These are phyloP conservation scores for Eulemur rufifrons DNA, from an alignment of 2,113 vertebrate species.

Conservation along the genomic window DNA sequence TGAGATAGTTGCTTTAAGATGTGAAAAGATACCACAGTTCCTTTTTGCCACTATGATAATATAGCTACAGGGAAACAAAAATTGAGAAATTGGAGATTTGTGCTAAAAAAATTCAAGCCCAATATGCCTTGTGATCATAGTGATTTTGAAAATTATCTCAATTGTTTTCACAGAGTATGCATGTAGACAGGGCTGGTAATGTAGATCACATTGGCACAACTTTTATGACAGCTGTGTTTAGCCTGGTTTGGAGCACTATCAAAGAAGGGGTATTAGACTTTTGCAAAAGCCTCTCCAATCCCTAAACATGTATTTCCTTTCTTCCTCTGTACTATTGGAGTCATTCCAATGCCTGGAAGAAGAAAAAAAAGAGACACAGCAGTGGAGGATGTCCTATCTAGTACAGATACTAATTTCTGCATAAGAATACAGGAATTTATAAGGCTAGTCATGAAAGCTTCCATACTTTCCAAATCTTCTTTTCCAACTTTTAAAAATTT, in stretches of 20 bases:
- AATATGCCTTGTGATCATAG: not conserved
- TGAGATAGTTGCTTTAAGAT: conserved; percentile 13
- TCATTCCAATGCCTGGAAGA: conserved; percentile 35
- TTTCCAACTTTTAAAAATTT: not conserved
- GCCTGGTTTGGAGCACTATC: conserved; percentile 45
- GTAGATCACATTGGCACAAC: not conserved
- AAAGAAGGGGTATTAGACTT: conserved; percentile 37
- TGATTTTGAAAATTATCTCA: not conserved
- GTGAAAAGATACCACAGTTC: not conserved
- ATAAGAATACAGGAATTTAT: conserved; percentile 47
- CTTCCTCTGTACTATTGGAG: conserved; percentile 35
- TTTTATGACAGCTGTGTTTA: conserved; percentile 26
- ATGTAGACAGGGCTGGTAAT: not conserved
- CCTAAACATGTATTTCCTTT: conserved; percentile 68
- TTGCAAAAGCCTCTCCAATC: conserved; percentile 44
- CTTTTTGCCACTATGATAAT: not conserved
- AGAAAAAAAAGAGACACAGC: not conserved
- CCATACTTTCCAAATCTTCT: not conserved
- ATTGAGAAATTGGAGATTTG: not conserved
- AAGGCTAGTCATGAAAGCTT: conserved; percentile 44
- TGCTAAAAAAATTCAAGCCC: not conserved
- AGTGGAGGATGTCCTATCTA: not conserved
- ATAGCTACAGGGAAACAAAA: not conserved
- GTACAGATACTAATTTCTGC: conserved; percentile 16
- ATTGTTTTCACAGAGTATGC: not conserved